Evolutionary conservation across 2,113 vertebrate genomes (phyloP).

Genomic region (Dicerorhinus sumatrensis): DNA sequence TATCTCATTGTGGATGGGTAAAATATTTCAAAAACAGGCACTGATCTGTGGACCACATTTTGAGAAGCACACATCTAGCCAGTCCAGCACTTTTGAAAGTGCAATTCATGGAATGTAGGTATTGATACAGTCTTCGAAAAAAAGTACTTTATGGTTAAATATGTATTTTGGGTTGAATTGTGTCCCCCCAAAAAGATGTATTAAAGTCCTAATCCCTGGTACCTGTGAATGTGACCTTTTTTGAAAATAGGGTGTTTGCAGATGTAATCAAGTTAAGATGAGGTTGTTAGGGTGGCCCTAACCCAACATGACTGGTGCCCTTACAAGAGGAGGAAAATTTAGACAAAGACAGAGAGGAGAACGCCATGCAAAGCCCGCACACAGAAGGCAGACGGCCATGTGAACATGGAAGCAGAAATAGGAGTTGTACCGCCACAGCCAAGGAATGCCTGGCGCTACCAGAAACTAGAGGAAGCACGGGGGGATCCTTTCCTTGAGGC

Average conservation of each 20-base stretch:
- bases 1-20: not conserved
- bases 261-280: not conserved
- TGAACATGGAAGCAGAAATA: not conserved
- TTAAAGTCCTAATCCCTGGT: not conserved
- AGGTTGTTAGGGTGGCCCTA: not conserved
- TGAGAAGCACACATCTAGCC: not conserved
- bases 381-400: not conserved
- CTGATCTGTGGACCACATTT: not conserved
- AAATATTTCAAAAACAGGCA: not conserved
- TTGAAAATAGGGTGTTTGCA: not conserved
- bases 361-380: not conserved
- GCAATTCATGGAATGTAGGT: not conserved
- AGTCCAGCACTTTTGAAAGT: not conserved
- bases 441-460: no score
- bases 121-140: not conserved
- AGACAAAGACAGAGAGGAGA: not conserved
- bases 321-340: not conserved
- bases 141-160: not conserved
- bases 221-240: not conserved
- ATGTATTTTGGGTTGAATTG: not conserved
- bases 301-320: not conserved
- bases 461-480: not conserved
- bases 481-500: fast-evolving
- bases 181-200: not conserved
- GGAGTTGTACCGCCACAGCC: not conserved